Evolutionary conservation across 1,140 invertebrate species (phyloP).

Genomic region (Papilio polyxenes): DNA sequence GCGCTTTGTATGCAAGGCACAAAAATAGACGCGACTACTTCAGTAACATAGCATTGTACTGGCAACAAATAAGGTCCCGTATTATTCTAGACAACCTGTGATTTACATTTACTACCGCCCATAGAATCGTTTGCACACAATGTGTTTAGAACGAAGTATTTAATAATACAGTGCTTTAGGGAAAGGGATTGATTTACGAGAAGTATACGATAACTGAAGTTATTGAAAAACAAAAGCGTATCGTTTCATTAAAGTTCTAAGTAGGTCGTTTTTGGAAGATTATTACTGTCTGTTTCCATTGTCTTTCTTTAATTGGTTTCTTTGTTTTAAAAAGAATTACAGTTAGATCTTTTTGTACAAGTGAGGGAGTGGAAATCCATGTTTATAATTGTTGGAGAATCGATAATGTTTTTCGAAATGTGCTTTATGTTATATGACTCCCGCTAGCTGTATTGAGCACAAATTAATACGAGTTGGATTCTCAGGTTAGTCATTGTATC

Average conservation of each 20-base stretch:
- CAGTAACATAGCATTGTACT: background rate
- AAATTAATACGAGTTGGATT: constrained; percentile 19
- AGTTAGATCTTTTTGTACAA: no score
- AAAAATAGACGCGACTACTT: constrained; percentile 13
- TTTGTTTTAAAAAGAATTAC: no score
- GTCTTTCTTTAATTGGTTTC: no score
- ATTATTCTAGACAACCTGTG: constrained; percentile 25
- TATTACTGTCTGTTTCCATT: no score
- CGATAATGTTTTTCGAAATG: no score
- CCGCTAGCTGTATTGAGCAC: no score
- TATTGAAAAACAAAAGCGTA: no score
- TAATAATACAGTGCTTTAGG: background rate
- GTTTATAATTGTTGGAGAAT: no score
- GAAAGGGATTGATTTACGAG: background rate
- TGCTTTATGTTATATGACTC: no score
- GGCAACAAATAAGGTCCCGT: constrained; percentile 12
- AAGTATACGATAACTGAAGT: background rate
- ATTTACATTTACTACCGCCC: constrained; percentile 15
- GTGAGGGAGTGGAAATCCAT: no score
- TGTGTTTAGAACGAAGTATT: background rate
- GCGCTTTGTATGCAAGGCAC: constrained; percentile 12
- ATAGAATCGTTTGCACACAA: constrained; percentile 11
- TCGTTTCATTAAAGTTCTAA: no score
- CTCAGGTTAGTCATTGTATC: constrained; percentile 48
- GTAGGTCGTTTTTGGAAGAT: no score